Evolutionary conservation across 37 sponge, comb jelly and placozoan species (phyloP), one percentile per base, ranked within the genome.

Genomic region (Geodia barretti): DNA sequence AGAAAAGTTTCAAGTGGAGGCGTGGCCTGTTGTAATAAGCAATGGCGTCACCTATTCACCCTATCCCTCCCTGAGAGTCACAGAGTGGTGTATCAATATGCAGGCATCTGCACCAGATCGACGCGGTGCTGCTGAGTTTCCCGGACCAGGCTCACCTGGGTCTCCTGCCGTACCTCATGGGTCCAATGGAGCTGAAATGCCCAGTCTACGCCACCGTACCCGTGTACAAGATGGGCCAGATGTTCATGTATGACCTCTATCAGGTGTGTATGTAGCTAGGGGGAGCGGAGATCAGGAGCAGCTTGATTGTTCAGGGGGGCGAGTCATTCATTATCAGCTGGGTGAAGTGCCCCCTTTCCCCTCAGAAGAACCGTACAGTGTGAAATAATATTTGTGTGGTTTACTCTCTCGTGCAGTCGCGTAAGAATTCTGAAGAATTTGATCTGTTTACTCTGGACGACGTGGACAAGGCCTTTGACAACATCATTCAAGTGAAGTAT

Each of bases 221-320:
- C 11, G 93, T 97, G 35, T 95, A 93, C 86, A 96, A 97, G 81
- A 99, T 99, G 99, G 99, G 99, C 0, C 97, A 99, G 82, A 99
- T 99, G 99, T 99, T 99, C 94, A 88, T 99, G 89, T 99, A 99
- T 65, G 99, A 99, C 62, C 78, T 94, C 60, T 96, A 94, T 70
- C 97, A 94, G 91, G 91, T 91, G 60, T 68, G 80, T 26, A 41
- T 62, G 60, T 62, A 32, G 66, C 1, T 21, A 33, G 39, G n/a
- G 66, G 33, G 66, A 39, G 39, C 23, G 66, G 33, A 36, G 8
- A 41, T 5, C 39, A 21, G 78, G 19, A 68, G n/a, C 62, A 59
- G 14, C 20, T 14, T 20, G 19, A 59, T 20, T 21, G 14, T 59
- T 59, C 20, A 59, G 20, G n/a, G n/a, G n/a, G n/a, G n/a, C n/a